phyloP scores from a whole-genome alignment of 1,140 invertebrate species.

The Contarinia nasturtii region DNA sequence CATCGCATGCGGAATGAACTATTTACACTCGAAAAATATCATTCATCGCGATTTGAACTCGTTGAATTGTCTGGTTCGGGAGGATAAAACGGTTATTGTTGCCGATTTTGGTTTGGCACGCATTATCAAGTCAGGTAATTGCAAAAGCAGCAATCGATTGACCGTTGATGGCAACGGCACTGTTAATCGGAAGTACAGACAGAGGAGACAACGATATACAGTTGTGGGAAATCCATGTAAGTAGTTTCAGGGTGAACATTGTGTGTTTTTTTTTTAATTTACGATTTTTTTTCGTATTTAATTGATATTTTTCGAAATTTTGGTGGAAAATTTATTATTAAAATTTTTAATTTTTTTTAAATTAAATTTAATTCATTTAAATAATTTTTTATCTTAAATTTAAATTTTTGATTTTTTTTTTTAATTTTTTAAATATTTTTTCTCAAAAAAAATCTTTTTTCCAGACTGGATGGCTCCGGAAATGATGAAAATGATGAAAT shows the following conservation, averaged over 20 bases:
- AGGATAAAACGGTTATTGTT: slow-evolving; percentile 78
- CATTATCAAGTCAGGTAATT: slow-evolving; percentile 47
- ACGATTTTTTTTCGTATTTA: too few species aligned
- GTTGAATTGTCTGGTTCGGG: slow-evolving; percentile 84
- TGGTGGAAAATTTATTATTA: too few species aligned
- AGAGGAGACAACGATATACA: slow-evolving; percentile 31
- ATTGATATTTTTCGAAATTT: too few species aligned
- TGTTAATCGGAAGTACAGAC: slow-evolving; percentile 21
- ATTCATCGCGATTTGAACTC: slow-evolving; percentile 94
- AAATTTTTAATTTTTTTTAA: too few species aligned
- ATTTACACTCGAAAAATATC: slow-evolving; percentile 83
- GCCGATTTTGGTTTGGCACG: slow-evolving; percentile 87
- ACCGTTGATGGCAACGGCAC: slow-evolving; percentile 19
- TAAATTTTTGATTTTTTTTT: too few species aligned
- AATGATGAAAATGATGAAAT: slow-evolving; percentile 90
- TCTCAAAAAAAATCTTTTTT: too few species aligned
- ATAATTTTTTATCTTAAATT: too few species aligned
- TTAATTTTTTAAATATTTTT: too few species aligned
- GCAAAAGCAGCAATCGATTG: background rate
- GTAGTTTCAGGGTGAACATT: too few species aligned
- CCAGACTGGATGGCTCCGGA: slow-evolving; percentile 91
- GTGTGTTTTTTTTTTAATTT: too few species aligned
- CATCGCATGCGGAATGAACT: slow-evolving; percentile 82
- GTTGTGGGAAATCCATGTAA: slow-evolving; percentile 73
- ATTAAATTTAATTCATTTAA: too few species aligned